Conservation (phyloP, 2,797 vertebrate genomes). For the Danio tinwini region DNA sequence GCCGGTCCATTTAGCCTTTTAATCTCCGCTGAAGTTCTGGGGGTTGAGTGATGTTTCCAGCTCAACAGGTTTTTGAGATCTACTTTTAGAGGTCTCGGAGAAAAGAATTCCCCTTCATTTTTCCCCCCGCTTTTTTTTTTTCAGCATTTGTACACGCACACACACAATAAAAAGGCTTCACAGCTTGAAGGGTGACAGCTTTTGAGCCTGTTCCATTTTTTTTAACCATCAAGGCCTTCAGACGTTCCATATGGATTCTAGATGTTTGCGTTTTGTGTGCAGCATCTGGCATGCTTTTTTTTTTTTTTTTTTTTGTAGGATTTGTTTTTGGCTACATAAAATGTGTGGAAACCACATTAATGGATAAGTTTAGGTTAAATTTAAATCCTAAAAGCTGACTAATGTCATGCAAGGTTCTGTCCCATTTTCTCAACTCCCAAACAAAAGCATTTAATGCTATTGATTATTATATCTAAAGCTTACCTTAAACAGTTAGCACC, state of each 20-base stretch:
- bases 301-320: constrained; percentile 42
- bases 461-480: neutral
- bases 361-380: constrained; percentile 2
- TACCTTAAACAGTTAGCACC: neutral
- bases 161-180: constrained; percentile 48
- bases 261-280: constrained; percentile 55
- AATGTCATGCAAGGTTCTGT: neutral
- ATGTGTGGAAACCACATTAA: constrained; percentile 28
- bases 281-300: constrained; percentile 62
- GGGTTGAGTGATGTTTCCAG: constrained; percentile 40
- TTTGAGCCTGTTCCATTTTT: constrained; percentile 36
- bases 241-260: constrained; percentile 56
- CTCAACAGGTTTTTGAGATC: constrained; percentile 43
- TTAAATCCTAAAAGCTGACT: neutral
- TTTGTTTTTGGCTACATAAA: constrained; percentile 14
- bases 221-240: constrained; percentile 43
- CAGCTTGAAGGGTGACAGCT: constrained; percentile 53
- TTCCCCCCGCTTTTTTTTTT: constrained; percentile 26
- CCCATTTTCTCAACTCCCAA: neutral
- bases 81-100: constrained; percentile 31
- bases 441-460: neutral
- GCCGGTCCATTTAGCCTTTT: constrained; percentile 38
- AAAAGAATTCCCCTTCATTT: constrained; percentile 42
- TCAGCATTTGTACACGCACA: constrained; percentile 33
- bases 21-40: constrained; percentile 51